A percentile compares a stretch with the other conserved stretches of the same genome.
phyloP scores from a whole-genome alignment of 1,140 invertebrate genomes.

The Pygmarrhopalites habei region DNA sequence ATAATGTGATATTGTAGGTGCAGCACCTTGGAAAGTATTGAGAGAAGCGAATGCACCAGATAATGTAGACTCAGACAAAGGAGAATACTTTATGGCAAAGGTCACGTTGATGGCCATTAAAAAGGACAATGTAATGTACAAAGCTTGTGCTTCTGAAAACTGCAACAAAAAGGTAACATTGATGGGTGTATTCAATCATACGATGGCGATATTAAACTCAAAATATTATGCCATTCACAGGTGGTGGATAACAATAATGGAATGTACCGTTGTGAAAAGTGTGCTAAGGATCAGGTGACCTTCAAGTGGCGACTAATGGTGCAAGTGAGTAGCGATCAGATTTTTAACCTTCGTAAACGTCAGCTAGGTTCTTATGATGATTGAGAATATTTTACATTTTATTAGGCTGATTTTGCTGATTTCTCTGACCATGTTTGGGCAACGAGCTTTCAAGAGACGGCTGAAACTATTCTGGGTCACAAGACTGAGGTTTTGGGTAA shows the following conservation, averaged over 20 bases:
- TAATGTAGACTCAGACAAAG: slow-evolving; percentile 59
- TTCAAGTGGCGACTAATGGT: slow-evolving; percentile 80
- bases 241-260: slow-evolving; percentile 78
- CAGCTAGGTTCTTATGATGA: neutral
- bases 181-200: too few species aligned
- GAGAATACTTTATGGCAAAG: slow-evolving; percentile 68
- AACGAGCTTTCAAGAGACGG: slow-evolving; percentile 80
- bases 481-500: slow-evolving; percentile 70
- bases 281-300: slow-evolving; percentile 69
- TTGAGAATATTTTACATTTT: slow-evolving; percentile 42
- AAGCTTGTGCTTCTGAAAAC: slow-evolving; percentile 72
- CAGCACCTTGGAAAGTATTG: slow-evolving; percentile 55
- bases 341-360: too few species aligned
- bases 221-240: slow-evolving; percentile 44
- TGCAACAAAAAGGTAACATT: slow-evolving; percentile 83
- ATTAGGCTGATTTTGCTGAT: slow-evolving; percentile 74
- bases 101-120: slow-evolving; percentile 61
- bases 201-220: too few species aligned
- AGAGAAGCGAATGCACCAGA: slow-evolving; percentile 60
- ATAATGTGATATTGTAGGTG: slow-evolving; percentile 7
- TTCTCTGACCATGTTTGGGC: slow-evolving; percentile 72
- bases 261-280: slow-evolving; percentile 90
- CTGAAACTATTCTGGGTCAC: slow-evolving; percentile 69
- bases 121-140: slow-evolving; percentile 76
- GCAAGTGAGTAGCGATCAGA: too few species aligned